A percentile compares a stretch with the other conserved stretches of the same genome.
These are phyloP conservation scores for Anniella stebbinsi DNA, from an alignment of 2,797 vertebrate species.

Conservation along the genomic window DNA sequence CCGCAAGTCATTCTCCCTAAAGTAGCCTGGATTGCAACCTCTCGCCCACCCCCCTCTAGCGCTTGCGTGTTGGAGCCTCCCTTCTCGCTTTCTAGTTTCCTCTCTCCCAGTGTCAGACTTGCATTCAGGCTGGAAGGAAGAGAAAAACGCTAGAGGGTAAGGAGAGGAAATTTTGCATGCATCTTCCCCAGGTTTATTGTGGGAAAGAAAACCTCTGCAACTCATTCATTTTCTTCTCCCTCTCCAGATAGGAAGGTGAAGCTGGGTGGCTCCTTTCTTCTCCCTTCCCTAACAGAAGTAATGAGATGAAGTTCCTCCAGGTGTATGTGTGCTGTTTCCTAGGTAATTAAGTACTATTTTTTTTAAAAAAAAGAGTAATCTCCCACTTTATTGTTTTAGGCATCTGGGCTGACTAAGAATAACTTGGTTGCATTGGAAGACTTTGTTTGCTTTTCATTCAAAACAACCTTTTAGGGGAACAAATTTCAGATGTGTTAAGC, in stretches of 20 bases:
- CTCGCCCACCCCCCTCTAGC: neutral
- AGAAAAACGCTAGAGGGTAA: constrained; percentile 31
- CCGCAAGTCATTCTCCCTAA: neutral
- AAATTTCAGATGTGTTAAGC: too few species aligned
- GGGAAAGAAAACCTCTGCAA: neutral
- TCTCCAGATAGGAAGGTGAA: neutral
- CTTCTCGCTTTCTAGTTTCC: constrained; percentile 19
- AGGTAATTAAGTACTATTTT: constrained; percentile 66
- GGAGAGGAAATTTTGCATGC: constrained; percentile 16
- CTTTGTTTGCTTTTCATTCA: too few species aligned
- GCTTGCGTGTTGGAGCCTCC: constrained; percentile 49
- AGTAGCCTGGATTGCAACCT: neutral
- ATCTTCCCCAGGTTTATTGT: accelerated
- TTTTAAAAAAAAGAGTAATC: too few species aligned
- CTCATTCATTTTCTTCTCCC: neutral
- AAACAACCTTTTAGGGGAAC: neutral
- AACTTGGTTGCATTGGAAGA: neutral
- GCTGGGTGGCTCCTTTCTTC: constrained; percentile 42
- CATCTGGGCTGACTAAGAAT: neutral
- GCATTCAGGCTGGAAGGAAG: neutral
- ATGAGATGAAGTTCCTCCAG: constrained; percentile 71
- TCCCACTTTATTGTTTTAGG: neutral
- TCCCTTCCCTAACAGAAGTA: neutral
- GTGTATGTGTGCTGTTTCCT: constrained; percentile 70
- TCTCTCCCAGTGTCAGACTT: neutral